A percentile compares a stretch with the other conserved stretches of the same genome.
phyloP scores from a whole-genome alignment of 2,888 invertebrate genomes.

The Aelia acuminata region DNA sequence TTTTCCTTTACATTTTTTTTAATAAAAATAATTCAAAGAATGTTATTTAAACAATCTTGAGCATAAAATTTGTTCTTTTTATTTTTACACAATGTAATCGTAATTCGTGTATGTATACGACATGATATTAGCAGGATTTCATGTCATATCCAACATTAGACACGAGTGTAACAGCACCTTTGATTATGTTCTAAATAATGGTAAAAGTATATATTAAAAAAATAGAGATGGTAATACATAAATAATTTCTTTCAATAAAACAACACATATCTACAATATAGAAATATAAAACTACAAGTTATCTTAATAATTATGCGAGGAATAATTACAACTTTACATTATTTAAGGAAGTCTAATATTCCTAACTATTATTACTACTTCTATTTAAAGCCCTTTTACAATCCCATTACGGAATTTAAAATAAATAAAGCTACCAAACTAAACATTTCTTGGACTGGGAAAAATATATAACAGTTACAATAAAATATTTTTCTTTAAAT shows the following conservation, averaged over 20 bases:
- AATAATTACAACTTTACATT: not conserved
- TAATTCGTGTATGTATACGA: too few species aligned
- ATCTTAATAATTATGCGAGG: not conserved
- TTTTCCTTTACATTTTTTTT: not conserved
- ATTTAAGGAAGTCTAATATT: not conserved
- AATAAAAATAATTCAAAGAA: not conserved
- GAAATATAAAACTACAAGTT: not conserved
- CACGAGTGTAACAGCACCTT: slow-evolving; percentile 3
- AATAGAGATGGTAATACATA: not conserved
- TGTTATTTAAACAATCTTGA: not conserved
- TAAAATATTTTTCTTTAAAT: not conserved
- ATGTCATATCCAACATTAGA: not conserved
- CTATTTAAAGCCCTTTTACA: not conserved
- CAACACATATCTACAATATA: not conserved
- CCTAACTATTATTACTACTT: not conserved
- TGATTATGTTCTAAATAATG: not conserved
- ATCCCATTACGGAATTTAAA: not conserved
- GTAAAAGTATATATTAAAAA: slow-evolving; percentile 8
- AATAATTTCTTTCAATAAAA: slow-evolving; percentile 3
- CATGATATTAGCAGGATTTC: not conserved
- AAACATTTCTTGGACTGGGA: not conserved
- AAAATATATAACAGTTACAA: not conserved
- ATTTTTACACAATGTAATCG: not conserved
- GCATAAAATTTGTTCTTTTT: not conserved
- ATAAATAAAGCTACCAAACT: not conserved